Base-by-base conservation (phyloP, 2,888 invertebrate species). In the Brenthis daphne region DNA sequence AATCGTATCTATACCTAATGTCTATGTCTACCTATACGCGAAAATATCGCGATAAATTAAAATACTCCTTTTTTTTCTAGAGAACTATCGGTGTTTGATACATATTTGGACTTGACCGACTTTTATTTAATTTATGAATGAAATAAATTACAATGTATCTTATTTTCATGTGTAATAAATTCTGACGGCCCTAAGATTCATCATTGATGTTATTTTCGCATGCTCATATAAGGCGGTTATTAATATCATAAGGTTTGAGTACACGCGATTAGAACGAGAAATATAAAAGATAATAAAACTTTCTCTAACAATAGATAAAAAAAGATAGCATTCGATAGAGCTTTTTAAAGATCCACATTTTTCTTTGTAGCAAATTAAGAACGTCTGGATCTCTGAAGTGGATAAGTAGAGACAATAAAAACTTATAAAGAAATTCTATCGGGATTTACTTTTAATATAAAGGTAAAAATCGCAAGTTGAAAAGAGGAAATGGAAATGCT, bases 401-500 rank as follows among this genome's bases (percentile, higher is more conserved):
- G 63, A 63, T 63, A 63, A 63, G 53, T 63, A 63, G 63, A 51
- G 63, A 63, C 63, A 63, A 63, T 53, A 63, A 63, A 63, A 63
- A 54, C 20, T 63, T 63, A 63, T 37, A 63, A 63, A 63, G 63
- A 63, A 53, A 63, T 63, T 63, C 63, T 63, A 63, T 53, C 63
- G 53, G 53, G 63, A 63, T 63, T 63, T 53, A 53, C 63, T 63
- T 63, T 63, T 63, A 53, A 63, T 63, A 63, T 43, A 63, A 63
- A 63, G 51, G 63, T 63, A 63, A 63, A 54, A 63, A 63, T 54
- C 43, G 20, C 53, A 53, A 54, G 16, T 43, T 43, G 53, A 63
- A 54, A 51, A 37, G 53, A 63, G 53, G 20, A 51, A 63, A 53
- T 13, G 53, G 63, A 53, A 63, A 53, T 53, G 53, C 63, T 43